Conservation (phyloP, 2,888 invertebrate genomes). For the Pristionchus exspectatus region DNA sequence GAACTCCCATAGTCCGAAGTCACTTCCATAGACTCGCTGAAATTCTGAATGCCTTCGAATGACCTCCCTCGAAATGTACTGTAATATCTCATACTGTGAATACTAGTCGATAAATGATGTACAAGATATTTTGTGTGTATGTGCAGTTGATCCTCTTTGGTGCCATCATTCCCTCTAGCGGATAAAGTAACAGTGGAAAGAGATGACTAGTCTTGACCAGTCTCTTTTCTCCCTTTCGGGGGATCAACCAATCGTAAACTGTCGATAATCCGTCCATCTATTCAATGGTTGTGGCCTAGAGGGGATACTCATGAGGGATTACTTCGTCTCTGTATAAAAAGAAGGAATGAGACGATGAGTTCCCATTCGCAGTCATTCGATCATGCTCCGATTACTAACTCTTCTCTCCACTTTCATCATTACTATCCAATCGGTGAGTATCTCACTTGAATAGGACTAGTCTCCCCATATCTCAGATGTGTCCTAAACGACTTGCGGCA, state of each 20-base stretch:
- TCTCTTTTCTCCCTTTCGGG: constrained; percentile 18
- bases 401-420: constrained; percentile 5
- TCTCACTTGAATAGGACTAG: not conserved
- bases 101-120: not conserved
- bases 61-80: not conserved
- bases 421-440: constrained; percentile 19
- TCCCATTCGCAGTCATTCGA: not conserved
- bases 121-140: not conserved
- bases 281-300: not conserved
- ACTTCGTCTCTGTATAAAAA: not conserved
- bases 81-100: not conserved
- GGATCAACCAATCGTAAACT: constrained; percentile 41
- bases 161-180: constrained; percentile 31
- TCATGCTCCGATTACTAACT: constrained; percentile 18
- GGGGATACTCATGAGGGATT: constrained; percentile 2
- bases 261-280: constrained; percentile 14
- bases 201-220: constrained; percentile 23
- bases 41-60: constrained; percentile 45
- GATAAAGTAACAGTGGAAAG: not conserved
- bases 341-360: not conserved
- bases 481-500: constrained; percentile 23
- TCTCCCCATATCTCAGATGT: constrained; percentile 24
- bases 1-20: not conserved
- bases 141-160: not conserved
- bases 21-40: constrained; percentile 31